Conservation (phyloP, 1,140 invertebrate species). For the Marisa cornuarietis region DNA sequence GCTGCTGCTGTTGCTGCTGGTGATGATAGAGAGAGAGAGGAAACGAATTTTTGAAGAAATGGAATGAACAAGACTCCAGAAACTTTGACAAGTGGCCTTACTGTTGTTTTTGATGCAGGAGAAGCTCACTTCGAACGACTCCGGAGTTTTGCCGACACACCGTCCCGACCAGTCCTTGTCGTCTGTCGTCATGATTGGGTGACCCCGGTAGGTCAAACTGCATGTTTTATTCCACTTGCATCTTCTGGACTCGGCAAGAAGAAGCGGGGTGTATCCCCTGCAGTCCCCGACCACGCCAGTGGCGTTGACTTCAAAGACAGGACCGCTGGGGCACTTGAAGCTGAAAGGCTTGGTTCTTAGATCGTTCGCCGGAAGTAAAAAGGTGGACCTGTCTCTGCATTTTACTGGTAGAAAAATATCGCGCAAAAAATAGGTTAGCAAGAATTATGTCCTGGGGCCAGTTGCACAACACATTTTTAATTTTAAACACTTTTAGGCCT, state of each 20-base stretch:
- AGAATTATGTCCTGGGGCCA: no score
- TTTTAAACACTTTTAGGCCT: no score
- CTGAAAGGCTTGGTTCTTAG: background rate
- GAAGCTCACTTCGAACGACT: background rate
- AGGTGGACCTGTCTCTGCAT: constrained; percentile 11
- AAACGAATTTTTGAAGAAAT: no score
- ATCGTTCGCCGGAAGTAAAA: background rate
- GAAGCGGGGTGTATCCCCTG: background rate
- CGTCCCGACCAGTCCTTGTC: background rate
- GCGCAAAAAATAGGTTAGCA: no score
- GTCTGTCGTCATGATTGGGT: background rate
- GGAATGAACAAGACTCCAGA: background rate
- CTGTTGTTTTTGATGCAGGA: constrained; percentile 16
- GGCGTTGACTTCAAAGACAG: background rate
- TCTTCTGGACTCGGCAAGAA: background rate
- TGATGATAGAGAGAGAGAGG: no score
- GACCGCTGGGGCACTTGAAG: background rate
- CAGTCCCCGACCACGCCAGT: background rate
- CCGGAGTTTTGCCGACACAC: constrained; percentile 1
- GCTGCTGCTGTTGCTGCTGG: no score
- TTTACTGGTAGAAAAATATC: background rate
- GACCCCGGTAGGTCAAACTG: background rate
- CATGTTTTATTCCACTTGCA: constrained; percentile 16
- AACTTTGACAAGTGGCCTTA: background rate
- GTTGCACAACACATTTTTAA: no score